A percentile compares a stretch with the other conserved stretches of the same genome.
Evolutionary conservation across 2,888 invertebrate species (phyloP).

Genomic region (Anodontia alba): DNA sequence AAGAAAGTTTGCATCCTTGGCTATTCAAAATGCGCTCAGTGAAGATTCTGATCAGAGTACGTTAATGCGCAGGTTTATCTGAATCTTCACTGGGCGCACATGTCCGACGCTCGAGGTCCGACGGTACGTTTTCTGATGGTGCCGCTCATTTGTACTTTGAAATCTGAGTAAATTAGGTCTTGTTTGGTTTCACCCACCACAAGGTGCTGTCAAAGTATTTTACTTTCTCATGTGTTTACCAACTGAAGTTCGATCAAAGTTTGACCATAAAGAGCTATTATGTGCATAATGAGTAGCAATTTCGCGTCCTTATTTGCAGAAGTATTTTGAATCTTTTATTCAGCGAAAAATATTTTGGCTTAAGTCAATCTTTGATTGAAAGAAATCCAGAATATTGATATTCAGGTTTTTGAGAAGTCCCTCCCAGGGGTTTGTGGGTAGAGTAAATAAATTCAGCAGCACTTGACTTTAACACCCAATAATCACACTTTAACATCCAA

Average conservation of each 20-base stretch:
- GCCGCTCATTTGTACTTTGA: too few relatives aligned
- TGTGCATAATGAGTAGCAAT: not conserved
- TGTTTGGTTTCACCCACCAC: too few relatives aligned
- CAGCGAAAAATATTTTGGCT: not conserved
- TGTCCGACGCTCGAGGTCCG: too few relatives aligned
- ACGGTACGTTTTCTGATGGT: too few relatives aligned
- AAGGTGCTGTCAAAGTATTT: not conserved
- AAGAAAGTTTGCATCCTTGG: too few relatives aligned
- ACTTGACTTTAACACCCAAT: conserved; percentile 13
- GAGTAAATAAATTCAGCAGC: not conserved
- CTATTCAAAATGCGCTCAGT: too few relatives aligned
- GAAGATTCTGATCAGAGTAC: too few relatives aligned
- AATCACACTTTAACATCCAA: not conserved
- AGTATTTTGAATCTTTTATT: not conserved
- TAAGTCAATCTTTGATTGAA: not conserved
- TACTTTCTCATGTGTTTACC: not conserved
- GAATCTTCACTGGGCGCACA: too few relatives aligned
- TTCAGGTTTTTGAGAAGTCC: not conserved
- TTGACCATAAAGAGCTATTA: not conserved
- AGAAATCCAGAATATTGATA: not conserved
- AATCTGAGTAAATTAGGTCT: too few relatives aligned
- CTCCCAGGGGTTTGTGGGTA: conserved; percentile 5
- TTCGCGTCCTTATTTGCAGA: not conserved
- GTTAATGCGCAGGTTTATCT: too few relatives aligned
- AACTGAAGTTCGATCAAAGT: not conserved